Percentiles rank a stretch among this genome's conserved stretches.
Conservation (phyloP, 2,888 invertebrate species). For the Polyploca ridens region DNA sequence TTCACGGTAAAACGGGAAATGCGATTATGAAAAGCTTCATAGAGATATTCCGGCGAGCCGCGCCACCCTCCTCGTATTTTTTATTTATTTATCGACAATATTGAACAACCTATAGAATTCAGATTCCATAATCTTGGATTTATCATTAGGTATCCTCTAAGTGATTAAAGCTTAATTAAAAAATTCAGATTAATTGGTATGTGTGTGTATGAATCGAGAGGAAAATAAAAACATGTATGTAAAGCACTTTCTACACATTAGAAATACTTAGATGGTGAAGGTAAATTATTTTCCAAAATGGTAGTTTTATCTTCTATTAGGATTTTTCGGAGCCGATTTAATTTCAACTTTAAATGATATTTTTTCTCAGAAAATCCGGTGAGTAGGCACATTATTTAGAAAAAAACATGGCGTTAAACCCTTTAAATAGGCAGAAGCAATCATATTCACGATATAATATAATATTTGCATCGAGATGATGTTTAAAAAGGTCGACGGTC, state of each 20-base stretch:
- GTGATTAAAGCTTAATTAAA: too few relatives aligned
- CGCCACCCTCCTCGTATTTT: neutral
- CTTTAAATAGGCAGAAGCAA: neutral
- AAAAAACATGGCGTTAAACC: neutral
- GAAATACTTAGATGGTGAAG: too few relatives aligned
- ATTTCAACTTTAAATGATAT: neutral
- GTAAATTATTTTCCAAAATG: too few relatives aligned
- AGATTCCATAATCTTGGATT: neutral
- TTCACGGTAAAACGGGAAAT: slow-evolving; percentile 21
- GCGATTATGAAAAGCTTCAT: slow-evolving; percentile 12
- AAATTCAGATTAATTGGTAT: too few relatives aligned
- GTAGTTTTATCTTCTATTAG: too few relatives aligned
- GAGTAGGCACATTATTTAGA: neutral
- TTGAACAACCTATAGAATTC: neutral
- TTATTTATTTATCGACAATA: neutral
- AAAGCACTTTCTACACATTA: too few relatives aligned
- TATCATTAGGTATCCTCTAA: too few relatives aligned
- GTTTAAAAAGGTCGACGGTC: slow-evolving; percentile 30
- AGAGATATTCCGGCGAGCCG: neutral
- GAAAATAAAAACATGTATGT: too few relatives aligned
- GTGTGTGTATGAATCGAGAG: too few relatives aligned
- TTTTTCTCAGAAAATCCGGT: too few relatives aligned
- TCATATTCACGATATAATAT: neutral
- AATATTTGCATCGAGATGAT: slow-evolving; percentile 8
- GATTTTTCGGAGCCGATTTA: too few relatives aligned